Base-by-base conservation (phyloP, 2,888 invertebrate species). In the Apodemia hepburni region DNA sequence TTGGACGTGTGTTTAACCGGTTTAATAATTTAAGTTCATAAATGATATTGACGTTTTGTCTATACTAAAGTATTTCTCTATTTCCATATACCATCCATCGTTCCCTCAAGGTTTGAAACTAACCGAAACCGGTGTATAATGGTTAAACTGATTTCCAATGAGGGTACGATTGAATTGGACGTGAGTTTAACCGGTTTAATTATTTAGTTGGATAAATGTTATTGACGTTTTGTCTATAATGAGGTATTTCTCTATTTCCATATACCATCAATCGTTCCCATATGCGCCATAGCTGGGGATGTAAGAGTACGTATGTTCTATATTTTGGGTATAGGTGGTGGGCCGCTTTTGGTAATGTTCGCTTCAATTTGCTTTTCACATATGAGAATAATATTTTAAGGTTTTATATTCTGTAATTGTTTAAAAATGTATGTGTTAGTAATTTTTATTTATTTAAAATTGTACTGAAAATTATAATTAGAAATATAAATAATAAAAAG, bases 21-120 rank as follows among this genome's bases (percentile, higher is more conserved):
- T 42, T 42, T 42, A 42, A 42, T 42, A 15, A 42, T 42, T 42
- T 15, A 9, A 4, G 5, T 42, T 0, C 0, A 5, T 15, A 42
- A 42, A 42, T 61, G 33, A 59, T 62, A 17, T 58, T 47, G 18
- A 45, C 17, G 47, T 61, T 42, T 61, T 61, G 51, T 59, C 64
- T 62, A 66, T 67, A 64, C 59, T 70, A 69, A 69, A 64, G 66
- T 67, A 68, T 70, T 77, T 76, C 78, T 78, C 79, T 74, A 75
- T 81, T 85, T 85, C 66, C 85, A 85, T 84, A 85, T 80, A 72
- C 70, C 78, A 68, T 65, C 65, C 69, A 67, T 65, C 70, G 68
- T 70, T 67, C 65, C 67, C 67, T n/a, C n/a, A n/a, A 33, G 33
- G 7, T 33, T 33, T 22, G 2, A 22, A 22, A 22, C 22, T 22